Evolutionary conservation across 2,113 vertebrate genomes (phyloP).

Genomic region (Caloenas nicobarica): DNA sequence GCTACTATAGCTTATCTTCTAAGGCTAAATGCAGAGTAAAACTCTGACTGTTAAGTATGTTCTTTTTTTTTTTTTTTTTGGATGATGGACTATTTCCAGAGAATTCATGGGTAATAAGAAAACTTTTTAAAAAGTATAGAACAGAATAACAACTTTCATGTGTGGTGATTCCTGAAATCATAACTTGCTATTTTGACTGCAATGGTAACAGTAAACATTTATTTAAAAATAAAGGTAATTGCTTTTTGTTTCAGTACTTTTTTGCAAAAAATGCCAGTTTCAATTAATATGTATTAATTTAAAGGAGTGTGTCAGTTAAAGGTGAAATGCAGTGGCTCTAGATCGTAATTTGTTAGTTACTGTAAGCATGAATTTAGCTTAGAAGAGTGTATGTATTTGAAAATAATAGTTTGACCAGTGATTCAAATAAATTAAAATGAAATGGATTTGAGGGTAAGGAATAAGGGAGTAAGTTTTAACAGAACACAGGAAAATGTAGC

Average conservation of each 20-base stretch:
- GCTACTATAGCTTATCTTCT: background rate
- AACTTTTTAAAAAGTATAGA: background rate
- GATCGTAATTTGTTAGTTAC: slow-evolving; percentile 32
- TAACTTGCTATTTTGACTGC: background rate
- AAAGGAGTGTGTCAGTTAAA: slow-evolving; percentile 12
- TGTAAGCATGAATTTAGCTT: background rate
- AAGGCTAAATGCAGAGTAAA: background rate
- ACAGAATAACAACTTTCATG: background rate
- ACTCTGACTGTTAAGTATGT: background rate
- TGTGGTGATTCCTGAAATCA: background rate
- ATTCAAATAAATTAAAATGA: slow-evolving; percentile 27
- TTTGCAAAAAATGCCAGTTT: background rate
- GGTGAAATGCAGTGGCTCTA: background rate
- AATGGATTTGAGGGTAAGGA: background rate
- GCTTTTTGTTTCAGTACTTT: background rate
- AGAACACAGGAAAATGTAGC: background rate
- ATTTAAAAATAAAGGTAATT: slow-evolving; percentile 17
- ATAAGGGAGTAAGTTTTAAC: background rate
- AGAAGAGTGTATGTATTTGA: background rate
- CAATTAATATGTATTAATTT: slow-evolving; percentile 33
- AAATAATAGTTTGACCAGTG: slow-evolving; percentile 19
- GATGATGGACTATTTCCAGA: background rate
- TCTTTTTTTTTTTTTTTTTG: background rate
- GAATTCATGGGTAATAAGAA: background rate
- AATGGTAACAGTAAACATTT: slow-evolving; percentile 10